Conservation (phyloP, 2,888 invertebrate species). For the Ormyrus nitidulus region DNA sequence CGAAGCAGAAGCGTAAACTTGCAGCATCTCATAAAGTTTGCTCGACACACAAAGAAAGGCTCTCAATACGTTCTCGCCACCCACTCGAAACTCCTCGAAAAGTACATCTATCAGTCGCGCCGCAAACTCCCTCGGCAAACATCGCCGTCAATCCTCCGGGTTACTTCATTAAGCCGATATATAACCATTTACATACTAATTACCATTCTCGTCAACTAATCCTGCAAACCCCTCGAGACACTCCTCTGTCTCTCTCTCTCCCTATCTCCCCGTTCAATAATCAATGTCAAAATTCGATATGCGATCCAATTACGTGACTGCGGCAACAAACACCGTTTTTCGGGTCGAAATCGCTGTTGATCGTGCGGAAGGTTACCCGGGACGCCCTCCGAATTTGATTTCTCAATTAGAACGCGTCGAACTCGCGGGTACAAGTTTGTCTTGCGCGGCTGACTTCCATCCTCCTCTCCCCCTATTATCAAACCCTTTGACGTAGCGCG, state of each 20-base stretch:
- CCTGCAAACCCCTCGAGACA: slow-evolving; percentile 25
- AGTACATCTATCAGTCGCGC: too few relatives aligned
- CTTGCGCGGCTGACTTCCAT: not conserved
- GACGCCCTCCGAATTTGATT: slow-evolving; percentile 21
- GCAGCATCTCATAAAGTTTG: too few relatives aligned
- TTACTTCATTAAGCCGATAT: slow-evolving; percentile 28
- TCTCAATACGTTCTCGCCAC: too few relatives aligned
- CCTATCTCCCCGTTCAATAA: slow-evolving; percentile 5
- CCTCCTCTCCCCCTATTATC: slow-evolving; percentile 8
- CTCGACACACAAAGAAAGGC: too few relatives aligned
- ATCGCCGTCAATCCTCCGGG: not conserved
- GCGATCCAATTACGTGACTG: slow-evolving; percentile 17
- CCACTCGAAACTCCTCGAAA: too few relatives aligned
- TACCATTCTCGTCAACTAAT: slow-evolving; percentile 37
- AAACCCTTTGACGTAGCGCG: slow-evolving; percentile 1
- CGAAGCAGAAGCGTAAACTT: too few relatives aligned
- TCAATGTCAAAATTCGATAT: slow-evolving; percentile 42
- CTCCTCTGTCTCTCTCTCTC: not conserved
- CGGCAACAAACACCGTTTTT: not conserved
- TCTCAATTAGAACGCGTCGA: slow-evolving; percentile 33
- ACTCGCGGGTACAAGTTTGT: slow-evolving; percentile 28
- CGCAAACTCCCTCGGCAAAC: not conserved
- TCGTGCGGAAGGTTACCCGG: too few relatives aligned
- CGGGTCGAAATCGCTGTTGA: too few relatives aligned
- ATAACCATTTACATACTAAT: slow-evolving; percentile 34